Base-by-base conservation (phyloP, 2,888 invertebrate species). In the Lomographa bimaculata region DNA sequence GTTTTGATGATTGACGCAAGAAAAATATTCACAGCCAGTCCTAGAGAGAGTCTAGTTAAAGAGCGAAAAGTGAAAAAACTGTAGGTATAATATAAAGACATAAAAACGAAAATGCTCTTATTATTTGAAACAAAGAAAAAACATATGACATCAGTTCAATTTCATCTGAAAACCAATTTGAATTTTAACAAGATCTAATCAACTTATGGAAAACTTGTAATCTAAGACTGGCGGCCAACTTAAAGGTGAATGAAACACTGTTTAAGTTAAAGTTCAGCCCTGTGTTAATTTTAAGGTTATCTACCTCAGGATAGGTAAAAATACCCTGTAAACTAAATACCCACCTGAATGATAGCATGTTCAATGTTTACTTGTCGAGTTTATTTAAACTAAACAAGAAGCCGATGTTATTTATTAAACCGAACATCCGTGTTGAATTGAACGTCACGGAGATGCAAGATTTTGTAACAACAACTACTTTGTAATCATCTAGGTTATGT, bases 361-460 rank as follows among this genome's bases (percentile, higher is more conserved):
- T 60, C 54, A 57, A 61, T 65, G 65, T 74, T 71, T 71, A 66
- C 52, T 54, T 58, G 47, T 40, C 44, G 49, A 59, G 48, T 59
- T 55, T 68, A 62, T 60, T 64, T 60, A 60, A 57, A 51, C 56
- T 67, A 73, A 72, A 75, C 67, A 71, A 54, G 48, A 41, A 48
- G 44, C 49, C 56, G 50, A 54, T 45, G 54, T 50, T 64, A 60
- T 62, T 71, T 55, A 39, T 60, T 68, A 55, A 66, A 60, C 57
- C 50, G 30, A 46, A 45, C 51, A 45, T 54, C 49, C 57, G 63
- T 70, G 62, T 64, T 64, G n/a, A n/a, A 52, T 65, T 62, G 46
- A 46, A 57, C 57, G 46, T 42, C 64, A 61, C 54, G 63, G 24
- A 56, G 41, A 30, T 52, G 49, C 55, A 21, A 52, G 50, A 50